phyloP scores from a whole-genome alignment of 2,797 vertebrate genomes.

The Anas acuta region DNA sequence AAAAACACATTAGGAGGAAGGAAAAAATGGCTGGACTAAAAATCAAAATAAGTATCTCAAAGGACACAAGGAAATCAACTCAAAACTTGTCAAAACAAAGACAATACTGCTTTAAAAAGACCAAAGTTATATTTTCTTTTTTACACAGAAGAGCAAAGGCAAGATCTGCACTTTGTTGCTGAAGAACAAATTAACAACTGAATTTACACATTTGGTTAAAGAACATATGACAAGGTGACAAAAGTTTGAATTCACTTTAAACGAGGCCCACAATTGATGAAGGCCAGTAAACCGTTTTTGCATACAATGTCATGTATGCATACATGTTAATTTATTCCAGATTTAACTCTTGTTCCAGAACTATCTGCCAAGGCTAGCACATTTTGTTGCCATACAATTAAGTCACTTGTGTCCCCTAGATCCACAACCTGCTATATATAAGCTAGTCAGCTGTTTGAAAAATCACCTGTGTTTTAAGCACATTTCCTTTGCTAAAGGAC shows the following conservation, averaged over 20 bases:
- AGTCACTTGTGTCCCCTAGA: background rate
- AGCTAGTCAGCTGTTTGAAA: background rate
- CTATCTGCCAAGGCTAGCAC: background rate
- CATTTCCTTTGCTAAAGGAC: background rate
- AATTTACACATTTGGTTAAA: background rate
- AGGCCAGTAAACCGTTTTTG: background rate
- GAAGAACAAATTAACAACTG: background rate
- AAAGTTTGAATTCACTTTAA: background rate
- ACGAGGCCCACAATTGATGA: rapidly evolving
- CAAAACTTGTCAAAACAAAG: background rate
- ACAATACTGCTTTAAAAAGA: background rate
- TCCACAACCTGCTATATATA: no score
- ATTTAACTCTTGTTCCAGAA: background rate
- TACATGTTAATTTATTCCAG: background rate
- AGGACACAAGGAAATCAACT: background rate
- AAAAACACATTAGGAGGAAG: background rate
- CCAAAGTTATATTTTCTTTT: background rate
- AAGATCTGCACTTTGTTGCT: background rate
- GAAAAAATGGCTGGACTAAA: rapidly evolving
- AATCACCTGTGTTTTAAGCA: background rate
- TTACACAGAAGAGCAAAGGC: background rate
- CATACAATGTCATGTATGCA: background rate
- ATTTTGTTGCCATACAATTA: rapidly evolving
- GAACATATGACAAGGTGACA: background rate
- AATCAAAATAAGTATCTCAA: background rate